Conservation (phyloP, 35 echinoderm and acorn worm species). For the Chiridota heheva region DNA sequence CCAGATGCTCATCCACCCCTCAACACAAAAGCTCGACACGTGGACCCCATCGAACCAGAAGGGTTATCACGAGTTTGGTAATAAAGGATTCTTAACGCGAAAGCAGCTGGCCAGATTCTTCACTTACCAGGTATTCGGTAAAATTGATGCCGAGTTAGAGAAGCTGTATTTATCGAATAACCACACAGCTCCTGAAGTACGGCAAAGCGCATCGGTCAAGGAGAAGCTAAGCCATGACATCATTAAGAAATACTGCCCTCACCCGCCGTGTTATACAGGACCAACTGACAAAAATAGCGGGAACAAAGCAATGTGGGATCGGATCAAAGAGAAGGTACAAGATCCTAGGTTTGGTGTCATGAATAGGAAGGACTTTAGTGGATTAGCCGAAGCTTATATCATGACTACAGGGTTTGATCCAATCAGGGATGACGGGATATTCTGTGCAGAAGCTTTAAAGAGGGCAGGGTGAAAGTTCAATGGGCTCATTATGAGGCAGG, state of each 20-base stretch:
- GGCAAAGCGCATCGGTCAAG: neutral
- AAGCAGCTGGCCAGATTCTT: conserved; percentile 25
- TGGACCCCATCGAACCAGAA: conserved; percentile 58
- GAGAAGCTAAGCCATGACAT: conserved; percentile 4
- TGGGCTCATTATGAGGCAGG: conserved; percentile 63
- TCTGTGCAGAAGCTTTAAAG: conserved; percentile 59
- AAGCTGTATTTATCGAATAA: conserved; percentile 27
- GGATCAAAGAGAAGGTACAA: conserved; percentile 26
- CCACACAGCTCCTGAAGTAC: conserved; percentile 55
- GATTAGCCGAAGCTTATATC: conserved; percentile 80
- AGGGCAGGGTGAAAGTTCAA: conserved; percentile 53
- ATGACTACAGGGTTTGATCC: conserved; percentile 67
- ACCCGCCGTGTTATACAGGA: conserved; percentile 9
- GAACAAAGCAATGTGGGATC: conserved; percentile 34
- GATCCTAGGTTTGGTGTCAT: conserved; percentile 59
- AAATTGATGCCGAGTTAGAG: conserved; percentile 31
- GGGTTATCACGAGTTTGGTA: conserved; percentile 52
- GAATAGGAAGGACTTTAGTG: conserved; percentile 45
- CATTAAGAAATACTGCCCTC: conserved; percentile 49
- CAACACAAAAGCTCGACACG: conserved; percentile 49
- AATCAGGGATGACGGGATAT: conserved; percentile 82
- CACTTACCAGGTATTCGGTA: conserved; percentile 28
- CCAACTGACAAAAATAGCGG: conserved; percentile 25
- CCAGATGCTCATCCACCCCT: conserved; percentile 62
- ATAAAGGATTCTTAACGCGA: conserved; percentile 21